A percentile compares a stretch with the other conserved stretches of the same genome.
Evolutionary conservation across 37 sponge, comb jelly and placozoan species (phyloP).

Genomic region (Haliclona indistincta): DNA sequence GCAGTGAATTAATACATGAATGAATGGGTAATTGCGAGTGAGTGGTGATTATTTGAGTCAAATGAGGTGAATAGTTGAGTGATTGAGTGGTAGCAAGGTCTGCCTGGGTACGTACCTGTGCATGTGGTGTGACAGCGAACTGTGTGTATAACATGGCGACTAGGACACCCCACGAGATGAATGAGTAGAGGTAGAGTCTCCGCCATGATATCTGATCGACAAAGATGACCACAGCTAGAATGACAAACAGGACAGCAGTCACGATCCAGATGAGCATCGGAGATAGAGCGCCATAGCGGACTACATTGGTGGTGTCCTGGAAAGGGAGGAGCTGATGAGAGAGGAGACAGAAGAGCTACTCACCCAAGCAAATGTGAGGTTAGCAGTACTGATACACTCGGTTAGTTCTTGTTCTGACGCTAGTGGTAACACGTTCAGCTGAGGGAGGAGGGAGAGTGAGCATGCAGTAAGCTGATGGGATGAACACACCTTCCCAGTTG

Average conservation of each 20-base stretch:
- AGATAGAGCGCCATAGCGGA: slow-evolving; percentile 50
- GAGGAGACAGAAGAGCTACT: too few relatives aligned
- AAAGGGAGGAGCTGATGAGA: background rate
- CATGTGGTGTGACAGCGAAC: slow-evolving; percentile 10
- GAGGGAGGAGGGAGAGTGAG: background rate
- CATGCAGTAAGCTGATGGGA: background rate
- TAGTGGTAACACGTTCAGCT: background rate
- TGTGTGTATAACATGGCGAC: slow-evolving; percentile 14
- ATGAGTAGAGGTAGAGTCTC: slow-evolving; percentile 29
- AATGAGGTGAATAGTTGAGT: background rate
- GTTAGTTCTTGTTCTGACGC: background rate
- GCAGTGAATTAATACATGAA: background rate
- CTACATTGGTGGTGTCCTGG: background rate
- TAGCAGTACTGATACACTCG: background rate
- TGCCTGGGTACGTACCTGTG: too few relatives aligned
- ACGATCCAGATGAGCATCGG: slow-evolving; percentile 14
- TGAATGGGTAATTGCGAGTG: background rate
- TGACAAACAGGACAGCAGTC: slow-evolving; percentile 19
- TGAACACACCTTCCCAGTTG: slow-evolving; percentile 15
- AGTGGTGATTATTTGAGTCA: background rate
- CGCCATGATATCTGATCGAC: slow-evolving; percentile 13
- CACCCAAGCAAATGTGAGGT: background rate
- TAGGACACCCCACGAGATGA: slow-evolving; percentile 23
- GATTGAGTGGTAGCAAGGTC: too few relatives aligned
- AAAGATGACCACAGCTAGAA: slow-evolving; percentile 21